Conservation (phyloP, 2,797 vertebrate genomes). For the Anabacerthia variegaticeps region DNA sequence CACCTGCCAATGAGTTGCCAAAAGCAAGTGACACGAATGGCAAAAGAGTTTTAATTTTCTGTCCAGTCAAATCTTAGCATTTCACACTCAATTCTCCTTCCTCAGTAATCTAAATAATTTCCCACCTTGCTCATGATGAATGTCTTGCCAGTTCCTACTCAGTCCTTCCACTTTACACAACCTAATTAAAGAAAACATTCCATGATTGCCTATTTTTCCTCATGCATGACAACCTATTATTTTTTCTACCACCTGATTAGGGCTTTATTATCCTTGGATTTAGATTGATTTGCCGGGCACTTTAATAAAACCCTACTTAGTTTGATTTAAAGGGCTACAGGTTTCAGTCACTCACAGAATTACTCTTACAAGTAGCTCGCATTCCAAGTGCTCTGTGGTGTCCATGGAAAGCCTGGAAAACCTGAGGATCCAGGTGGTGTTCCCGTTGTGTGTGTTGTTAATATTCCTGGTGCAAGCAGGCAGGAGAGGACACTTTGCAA, state of each 20-base stretch:
- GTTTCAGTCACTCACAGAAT: slow-evolving; percentile 91
- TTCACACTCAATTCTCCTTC: slow-evolving; percentile 83
- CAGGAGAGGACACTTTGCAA: slow-evolving; percentile 77
- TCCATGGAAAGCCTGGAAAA: slow-evolving; percentile 32
- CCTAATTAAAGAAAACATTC: slow-evolving; percentile 99
- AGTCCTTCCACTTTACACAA: slow-evolving; percentile 94
- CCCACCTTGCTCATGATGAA: slow-evolving; percentile 99
- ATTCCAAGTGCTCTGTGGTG: slow-evolving; percentile 49
- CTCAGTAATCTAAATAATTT: slow-evolving; percentile 97
- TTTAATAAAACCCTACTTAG: slow-evolving; percentile 97
- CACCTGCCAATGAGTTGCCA: slow-evolving; percentile 71
- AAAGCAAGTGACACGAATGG: slow-evolving; percentile 55
- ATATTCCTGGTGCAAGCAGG: slow-evolving; percentile 80
- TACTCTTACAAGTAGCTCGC: slow-evolving; percentile 85
- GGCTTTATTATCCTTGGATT: slow-evolving; percentile 99
- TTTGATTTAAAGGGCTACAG: slow-evolving; percentile 95
- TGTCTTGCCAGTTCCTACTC: slow-evolving; percentile 89
- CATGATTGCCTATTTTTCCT: slow-evolving; percentile 99
- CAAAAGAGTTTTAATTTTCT: slow-evolving; percentile 76
- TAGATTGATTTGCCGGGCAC: slow-evolving; percentile 99
- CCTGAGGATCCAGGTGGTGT: slow-evolving; percentile 88
- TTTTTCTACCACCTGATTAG: slow-evolving; percentile 99
- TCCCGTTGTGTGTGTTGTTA: slow-evolving; percentile 76
- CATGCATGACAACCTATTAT: slow-evolving; percentile 99
- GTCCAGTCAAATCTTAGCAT: slow-evolving; percentile 73